phyloP scores from a whole-genome alignment of 2,888 invertebrate genomes.

The Ornithoptera priamus region DNA sequence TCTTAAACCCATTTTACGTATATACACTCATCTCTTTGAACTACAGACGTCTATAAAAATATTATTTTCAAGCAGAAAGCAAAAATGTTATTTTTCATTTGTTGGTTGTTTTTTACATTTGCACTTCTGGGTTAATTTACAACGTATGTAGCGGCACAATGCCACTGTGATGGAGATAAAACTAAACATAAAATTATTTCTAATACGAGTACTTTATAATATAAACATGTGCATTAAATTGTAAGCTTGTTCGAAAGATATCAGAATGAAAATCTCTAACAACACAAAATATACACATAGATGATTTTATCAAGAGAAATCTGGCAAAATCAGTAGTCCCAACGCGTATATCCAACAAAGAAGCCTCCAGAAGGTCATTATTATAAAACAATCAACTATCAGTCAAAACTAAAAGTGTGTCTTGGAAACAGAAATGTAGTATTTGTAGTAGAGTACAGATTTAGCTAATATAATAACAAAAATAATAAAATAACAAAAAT shows the following conservation, averaged over 20 bases:
- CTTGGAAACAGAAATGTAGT: constrained; percentile 16
- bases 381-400: constrained; percentile 22
- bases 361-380: constrained; percentile 23
- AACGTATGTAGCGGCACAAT: too few species aligned
- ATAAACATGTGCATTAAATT: too few species aligned
- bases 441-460: too few species aligned
- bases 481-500: too few species aligned
- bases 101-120: background rate
- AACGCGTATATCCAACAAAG: constrained; percentile 20
- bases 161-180: too few species aligned
- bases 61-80: background rate
- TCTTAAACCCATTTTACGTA: constrained; percentile 21
- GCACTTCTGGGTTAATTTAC: background rate
- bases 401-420: constrained; percentile 14
- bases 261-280: too few species aligned
- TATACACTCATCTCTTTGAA: constrained; percentile 8
- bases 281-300: background rate
- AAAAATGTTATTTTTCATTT: background rate
- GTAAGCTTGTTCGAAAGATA: too few species aligned
- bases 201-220: too few species aligned
- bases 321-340: constrained; percentile 22
- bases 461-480: too few species aligned
- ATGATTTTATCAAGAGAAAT: constrained; percentile 18
- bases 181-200: too few species aligned
- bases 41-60: background rate